Percentiles rank a stretch among this genome's conserved stretches.
Evolutionary conservation across 2,888 invertebrate genomes (phyloP).

Genomic region (Diabrotica balteata): DNA sequence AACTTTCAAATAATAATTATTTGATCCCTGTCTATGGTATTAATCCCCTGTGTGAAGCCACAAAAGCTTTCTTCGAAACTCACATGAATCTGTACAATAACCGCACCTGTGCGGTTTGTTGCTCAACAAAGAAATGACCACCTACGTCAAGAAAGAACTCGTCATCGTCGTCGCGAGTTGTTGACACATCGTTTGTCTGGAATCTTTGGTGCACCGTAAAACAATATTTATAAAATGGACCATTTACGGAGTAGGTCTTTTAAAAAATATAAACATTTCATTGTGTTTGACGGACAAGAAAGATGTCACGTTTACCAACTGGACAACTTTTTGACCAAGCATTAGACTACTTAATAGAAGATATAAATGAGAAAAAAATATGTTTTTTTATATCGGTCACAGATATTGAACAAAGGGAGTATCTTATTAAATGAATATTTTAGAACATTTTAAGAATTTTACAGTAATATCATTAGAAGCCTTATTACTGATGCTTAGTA

Average conservation of each 20-base stretch:
- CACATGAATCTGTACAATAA: not conserved
- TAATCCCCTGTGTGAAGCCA: too few species aligned
- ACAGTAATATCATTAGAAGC: too few species aligned
- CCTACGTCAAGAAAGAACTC: too few species aligned
- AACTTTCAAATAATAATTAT: too few species aligned
- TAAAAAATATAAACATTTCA: not conserved
- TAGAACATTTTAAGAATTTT: too few species aligned
- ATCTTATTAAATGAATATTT: too few species aligned
- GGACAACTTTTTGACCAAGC: not conserved
- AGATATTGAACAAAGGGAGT: too few species aligned
- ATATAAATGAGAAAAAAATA: not conserved
- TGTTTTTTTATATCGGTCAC: not conserved
- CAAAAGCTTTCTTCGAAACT: too few species aligned
- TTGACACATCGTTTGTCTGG: not conserved
- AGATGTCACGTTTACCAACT: not conserved
- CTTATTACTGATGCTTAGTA: too few species aligned
- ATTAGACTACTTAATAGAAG: not conserved
- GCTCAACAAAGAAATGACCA: not conserved
- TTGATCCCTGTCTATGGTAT: too few species aligned
- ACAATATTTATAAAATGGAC: too few species aligned
- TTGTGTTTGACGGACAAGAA: not conserved
- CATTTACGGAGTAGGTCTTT: not conserved
- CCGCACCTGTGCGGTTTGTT: not conserved
- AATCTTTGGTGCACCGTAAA: not conserved
- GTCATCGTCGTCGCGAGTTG: not conserved